These are phyloP conservation scores for Mystacides longicornis DNA, from an alignment of 2,888 invertebrate species.

Conservation along the genomic window DNA sequence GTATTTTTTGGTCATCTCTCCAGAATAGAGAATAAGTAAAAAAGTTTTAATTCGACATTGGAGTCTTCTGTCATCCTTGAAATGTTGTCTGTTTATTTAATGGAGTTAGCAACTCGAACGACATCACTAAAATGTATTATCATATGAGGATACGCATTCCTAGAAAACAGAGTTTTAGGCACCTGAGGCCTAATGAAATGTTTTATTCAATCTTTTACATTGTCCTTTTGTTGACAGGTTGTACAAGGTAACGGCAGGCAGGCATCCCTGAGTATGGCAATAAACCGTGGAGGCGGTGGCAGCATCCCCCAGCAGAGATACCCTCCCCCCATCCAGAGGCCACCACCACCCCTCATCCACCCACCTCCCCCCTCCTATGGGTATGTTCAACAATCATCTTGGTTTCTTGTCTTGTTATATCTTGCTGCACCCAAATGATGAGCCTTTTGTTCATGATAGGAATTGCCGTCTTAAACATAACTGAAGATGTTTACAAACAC, in stretches of 20 bases:
- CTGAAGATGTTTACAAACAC: background rate
- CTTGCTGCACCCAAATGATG: background rate
- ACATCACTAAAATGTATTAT: too few relatives aligned
- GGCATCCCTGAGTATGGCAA: conserved; percentile 35
- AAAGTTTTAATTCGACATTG: too few relatives aligned
- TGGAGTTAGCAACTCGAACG: too few relatives aligned
- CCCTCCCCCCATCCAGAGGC: conserved; percentile 52
- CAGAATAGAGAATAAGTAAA: too few relatives aligned
- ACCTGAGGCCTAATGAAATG: too few relatives aligned
- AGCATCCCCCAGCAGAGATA: conserved; percentile 36
- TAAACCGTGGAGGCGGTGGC: conserved; percentile 29
- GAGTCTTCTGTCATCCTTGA: too few relatives aligned
- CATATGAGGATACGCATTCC: too few relatives aligned
- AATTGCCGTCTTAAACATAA: conserved; percentile 3
- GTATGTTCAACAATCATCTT: conserved; percentile 2
- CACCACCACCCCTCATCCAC: conserved; percentile 33
- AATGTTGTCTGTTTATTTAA: too few relatives aligned
- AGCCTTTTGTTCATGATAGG: background rate
- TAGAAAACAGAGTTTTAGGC: too few relatives aligned
- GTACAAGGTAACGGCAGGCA: conserved; percentile 36
- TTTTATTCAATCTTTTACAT: too few relatives aligned
- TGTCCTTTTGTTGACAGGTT: too few relatives aligned
- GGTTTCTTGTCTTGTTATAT: background rate
- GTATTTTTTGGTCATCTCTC: too few relatives aligned
- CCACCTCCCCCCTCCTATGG: conserved; percentile 30